A percentile compares a stretch with the other conserved stretches of the same genome.
Evolutionary conservation across 64 coral and sea anemone species (phyloP).

Genomic region (Porites australiensis): DNA sequence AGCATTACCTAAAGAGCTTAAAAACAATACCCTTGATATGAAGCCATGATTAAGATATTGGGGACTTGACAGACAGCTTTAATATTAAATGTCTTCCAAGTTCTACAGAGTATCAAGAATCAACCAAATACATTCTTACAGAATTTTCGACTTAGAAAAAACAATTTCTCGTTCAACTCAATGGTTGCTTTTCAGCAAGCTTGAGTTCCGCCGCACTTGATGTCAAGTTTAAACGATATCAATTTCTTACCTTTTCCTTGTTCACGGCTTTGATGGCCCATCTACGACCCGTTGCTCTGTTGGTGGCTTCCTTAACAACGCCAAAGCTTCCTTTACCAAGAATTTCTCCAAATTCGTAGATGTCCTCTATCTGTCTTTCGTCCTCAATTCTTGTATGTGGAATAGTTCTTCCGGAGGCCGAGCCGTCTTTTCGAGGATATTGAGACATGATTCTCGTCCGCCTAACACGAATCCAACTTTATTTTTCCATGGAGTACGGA

Average conservation of each 20-base stretch:
- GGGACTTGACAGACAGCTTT: too few species aligned
- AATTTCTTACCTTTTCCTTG: slow-evolving; percentile 97
- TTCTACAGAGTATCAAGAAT: too few species aligned
- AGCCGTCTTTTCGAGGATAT: slow-evolving; percentile 68
- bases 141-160: too few species aligned
- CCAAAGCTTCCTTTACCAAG: slow-evolving; percentile 98
- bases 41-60: background rate
- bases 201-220: background rate
- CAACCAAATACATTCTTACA: too few species aligned
- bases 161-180: background rate
- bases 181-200: background rate
- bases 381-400: slow-evolving; percentile 96
- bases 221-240: background rate
- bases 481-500: background rate
- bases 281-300: slow-evolving; percentile 74
- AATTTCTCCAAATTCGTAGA: slow-evolving; percentile 93
- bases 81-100: too few species aligned
- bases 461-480: background rate
- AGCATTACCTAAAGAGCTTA: background rate
- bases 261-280: slow-evolving; percentile 97
- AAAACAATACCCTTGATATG: background rate
- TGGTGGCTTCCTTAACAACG: slow-evolving; percentile 89
- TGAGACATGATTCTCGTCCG: slow-evolving; percentile 75
- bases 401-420: slow-evolving; percentile 67
- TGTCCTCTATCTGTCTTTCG: slow-evolving; percentile 90